phyloP scores from a whole-genome alignment of 2,888 invertebrate species.

The Limenitis camilla region DNA sequence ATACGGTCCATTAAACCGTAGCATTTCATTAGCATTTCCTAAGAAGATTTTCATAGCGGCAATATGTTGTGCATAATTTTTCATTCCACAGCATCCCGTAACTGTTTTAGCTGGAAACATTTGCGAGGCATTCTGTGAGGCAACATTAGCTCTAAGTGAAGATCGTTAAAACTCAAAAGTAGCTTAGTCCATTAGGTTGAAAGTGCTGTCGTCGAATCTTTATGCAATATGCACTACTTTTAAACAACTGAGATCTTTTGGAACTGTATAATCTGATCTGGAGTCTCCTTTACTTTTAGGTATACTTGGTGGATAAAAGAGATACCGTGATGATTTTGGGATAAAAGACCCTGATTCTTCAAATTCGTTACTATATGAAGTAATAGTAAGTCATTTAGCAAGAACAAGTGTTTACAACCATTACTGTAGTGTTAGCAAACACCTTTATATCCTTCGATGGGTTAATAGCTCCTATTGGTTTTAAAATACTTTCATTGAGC shows the following conservation, averaged over 20 bases:
- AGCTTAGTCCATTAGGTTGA: conserved; percentile 60
- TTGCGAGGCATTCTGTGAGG: conserved; percentile 49
- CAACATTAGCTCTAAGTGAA: conserved; percentile 57
- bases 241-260: conserved; percentile 10
- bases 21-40: neutral
- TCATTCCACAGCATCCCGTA: conserved; percentile 18
- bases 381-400: no score
- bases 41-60: neutral
- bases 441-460: no score
- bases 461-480: no score
- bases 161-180: conserved; percentile 66
- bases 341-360: no score
- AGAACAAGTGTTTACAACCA: no score
- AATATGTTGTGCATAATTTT: conserved; percentile 18
- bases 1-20: neutral
- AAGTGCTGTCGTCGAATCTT: conserved; percentile 35
- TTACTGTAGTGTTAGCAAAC: no score
- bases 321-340: no score
- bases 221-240: conserved; percentile 29
- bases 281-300: neutral
- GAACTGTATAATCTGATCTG: conserved; percentile 1
- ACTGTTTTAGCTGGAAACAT: conserved; percentile 33
- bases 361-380: no score
- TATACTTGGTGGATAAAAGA: no score
- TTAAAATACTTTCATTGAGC: no score